phyloP scores from a whole-genome alignment of 2,888 invertebrate species.

The Aleiodes testaceus region DNA sequence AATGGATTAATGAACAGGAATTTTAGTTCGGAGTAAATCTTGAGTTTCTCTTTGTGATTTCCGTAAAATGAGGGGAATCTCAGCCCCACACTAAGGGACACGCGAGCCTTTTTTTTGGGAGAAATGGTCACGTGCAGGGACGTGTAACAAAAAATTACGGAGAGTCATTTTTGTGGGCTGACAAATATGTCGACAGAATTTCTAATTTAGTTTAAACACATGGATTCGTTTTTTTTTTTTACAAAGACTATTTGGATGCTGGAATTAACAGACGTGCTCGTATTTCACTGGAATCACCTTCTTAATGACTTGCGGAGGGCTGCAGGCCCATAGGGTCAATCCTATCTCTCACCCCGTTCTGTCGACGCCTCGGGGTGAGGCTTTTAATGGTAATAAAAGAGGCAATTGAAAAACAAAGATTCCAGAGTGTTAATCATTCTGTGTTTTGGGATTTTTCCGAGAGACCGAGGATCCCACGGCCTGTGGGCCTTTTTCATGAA shows the following conservation, averaged over 20 bases:
- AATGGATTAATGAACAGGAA: background rate
- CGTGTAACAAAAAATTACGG: constrained; percentile 31
- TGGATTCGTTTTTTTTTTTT: constrained; percentile 13
- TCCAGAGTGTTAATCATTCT: constrained; percentile 50
- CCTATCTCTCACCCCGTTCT: constrained; percentile 16
- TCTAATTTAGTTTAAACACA: constrained; percentile 1
- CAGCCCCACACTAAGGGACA: background rate
- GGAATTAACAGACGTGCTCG: constrained; percentile 6
- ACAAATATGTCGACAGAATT: constrained; percentile 4
- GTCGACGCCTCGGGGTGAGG: constrained; percentile 27
- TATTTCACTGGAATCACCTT: constrained; percentile 27
- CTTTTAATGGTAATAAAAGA: constrained; percentile 55
- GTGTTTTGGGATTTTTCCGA: constrained; percentile 41
- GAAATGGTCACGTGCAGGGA: constrained; percentile 46
- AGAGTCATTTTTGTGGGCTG: constrained; percentile 27
- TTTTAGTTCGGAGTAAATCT: background rate
- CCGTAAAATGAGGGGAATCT: background rate
- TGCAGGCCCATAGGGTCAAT: background rate
- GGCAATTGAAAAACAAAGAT: constrained; percentile 63
- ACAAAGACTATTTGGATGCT: too few relatives aligned
- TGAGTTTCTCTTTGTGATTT: constrained; percentile 20
- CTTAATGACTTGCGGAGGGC: background rate
- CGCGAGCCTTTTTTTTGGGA: constrained; percentile 21
- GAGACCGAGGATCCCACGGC: constrained; percentile 55
- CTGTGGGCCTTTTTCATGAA: constrained; percentile 32